Percentiles rank a stretch among this genome's conserved stretches.
These are phyloP conservation scores for Jordanella pulchra DNA, from an alignment of 2,797 vertebrate species.

Conservation along the genomic window DNA sequence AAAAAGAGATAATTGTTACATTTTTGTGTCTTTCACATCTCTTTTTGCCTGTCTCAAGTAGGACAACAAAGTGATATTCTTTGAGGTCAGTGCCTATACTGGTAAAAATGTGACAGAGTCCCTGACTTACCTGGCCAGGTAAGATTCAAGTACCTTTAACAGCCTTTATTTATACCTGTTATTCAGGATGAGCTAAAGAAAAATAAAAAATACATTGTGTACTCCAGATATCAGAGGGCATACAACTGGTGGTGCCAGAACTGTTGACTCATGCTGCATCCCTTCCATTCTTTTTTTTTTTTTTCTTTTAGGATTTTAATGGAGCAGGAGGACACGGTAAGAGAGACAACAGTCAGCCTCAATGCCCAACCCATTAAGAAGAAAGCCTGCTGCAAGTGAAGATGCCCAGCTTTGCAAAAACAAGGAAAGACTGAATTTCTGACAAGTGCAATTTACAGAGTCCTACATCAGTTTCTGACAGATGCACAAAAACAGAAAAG, in stretches of 20 bases:
- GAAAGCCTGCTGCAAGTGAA: slow-evolving; percentile 86
- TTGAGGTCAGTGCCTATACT: slow-evolving; percentile 89
- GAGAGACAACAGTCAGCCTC: slow-evolving; percentile 81
- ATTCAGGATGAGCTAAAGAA: not conserved
- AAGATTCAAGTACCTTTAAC: not conserved
- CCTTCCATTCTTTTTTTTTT: not conserved
- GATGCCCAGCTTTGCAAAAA: not conserved
- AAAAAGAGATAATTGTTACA: not conserved
- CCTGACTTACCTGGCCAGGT: slow-evolving; percentile 88
- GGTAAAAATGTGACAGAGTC: slow-evolving; percentile 83
- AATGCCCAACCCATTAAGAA: slow-evolving; percentile 76
- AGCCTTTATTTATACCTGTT: not conserved
- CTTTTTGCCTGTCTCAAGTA: slow-evolving; percentile 45
- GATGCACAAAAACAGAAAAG: not conserved
- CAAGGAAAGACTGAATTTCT: not conserved
- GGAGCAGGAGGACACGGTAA: slow-evolving; percentile 86
- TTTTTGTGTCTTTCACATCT: not conserved
- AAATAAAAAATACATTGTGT: not conserved
- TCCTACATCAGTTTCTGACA: not conserved
- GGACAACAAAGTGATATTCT: slow-evolving; percentile 88
- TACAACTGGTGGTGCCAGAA: not conserved
- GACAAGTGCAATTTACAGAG: slow-evolving; percentile 4
- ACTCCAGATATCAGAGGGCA: not conserved
- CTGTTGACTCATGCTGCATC: not conserved
- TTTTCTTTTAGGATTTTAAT: slow-evolving; percentile 75